These are phyloP conservation scores for Alexandromys fortis DNA, from an alignment of 2,113 vertebrate species.

Conservation along the genomic window DNA sequence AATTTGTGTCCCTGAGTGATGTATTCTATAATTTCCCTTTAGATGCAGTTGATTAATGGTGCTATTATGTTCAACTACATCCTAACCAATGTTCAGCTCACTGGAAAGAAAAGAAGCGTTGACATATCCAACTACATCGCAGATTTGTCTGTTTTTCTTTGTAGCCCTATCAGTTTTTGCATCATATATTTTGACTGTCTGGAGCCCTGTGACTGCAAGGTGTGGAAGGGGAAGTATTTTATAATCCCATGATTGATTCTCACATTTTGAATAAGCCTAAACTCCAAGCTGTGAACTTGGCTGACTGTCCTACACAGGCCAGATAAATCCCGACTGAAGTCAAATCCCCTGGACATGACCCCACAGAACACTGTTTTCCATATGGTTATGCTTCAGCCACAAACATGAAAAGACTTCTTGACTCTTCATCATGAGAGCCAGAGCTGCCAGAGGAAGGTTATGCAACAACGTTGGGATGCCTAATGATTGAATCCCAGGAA, in stretches of 20 bases:
- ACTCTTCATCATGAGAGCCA: constrained; percentile 1
- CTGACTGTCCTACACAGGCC: not conserved
- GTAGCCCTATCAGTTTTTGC: not conserved
- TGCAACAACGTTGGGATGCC: not conserved
- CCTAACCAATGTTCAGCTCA: not conserved
- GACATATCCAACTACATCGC: not conserved
- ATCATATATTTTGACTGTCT: not conserved
- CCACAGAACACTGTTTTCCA: not conserved
- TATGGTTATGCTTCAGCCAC: not conserved
- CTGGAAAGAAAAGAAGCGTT: not conserved
- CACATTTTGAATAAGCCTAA: not conserved
- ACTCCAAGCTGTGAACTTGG: not conserved
- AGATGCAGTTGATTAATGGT: not conserved
- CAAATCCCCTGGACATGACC: not conserved
- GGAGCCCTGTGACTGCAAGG: not conserved
- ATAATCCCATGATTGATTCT: not conserved
- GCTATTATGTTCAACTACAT: constrained; percentile 7
- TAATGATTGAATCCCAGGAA: not conserved
- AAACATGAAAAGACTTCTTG: not conserved
- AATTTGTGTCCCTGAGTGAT: not conserved
- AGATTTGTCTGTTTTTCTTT: constrained; percentile 29
- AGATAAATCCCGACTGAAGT: not conserved
- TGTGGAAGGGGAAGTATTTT: not conserved
- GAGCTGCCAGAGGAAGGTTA: not conserved
- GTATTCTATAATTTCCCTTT: constrained; percentile 17